phyloP scores from a whole-genome alignment of 2,797 vertebrate genomes.

The Ctenosaura bakeri region DNA sequence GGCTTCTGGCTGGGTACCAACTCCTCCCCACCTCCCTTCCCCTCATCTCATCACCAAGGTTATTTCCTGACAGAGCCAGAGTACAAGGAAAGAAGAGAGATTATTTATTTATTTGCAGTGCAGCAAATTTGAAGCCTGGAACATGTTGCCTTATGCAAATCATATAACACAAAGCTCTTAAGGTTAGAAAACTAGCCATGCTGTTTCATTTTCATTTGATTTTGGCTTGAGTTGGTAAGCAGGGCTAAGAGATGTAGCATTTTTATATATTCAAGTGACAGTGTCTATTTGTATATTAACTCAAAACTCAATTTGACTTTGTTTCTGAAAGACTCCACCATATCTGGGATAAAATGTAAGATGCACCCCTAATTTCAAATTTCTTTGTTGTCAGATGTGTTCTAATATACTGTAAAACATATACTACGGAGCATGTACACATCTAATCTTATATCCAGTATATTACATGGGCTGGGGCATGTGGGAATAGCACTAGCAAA shows the following conservation, averaged over 20 bases:
- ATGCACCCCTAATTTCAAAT: background rate
- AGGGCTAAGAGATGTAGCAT: background rate
- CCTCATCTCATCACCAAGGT: constrained; percentile 26
- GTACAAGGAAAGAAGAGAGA: background rate
- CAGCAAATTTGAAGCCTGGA: constrained; percentile 10
- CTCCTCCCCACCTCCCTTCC: background rate
- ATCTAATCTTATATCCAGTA: background rate
- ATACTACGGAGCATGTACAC: no score
- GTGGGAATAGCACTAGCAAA: background rate
- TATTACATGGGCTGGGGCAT: background rate
- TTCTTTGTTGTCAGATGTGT: background rate
- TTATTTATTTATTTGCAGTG: background rate
- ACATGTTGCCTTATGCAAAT: constrained; percentile 13
- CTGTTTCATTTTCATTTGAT: constrained; percentile 4
- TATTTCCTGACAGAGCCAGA: constrained; percentile 21
- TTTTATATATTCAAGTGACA: background rate
- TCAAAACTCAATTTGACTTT: background rate
- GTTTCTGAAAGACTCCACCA: background rate
- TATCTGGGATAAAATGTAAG: background rate
- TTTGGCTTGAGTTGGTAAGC: constrained; percentile 1
- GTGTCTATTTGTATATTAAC: background rate
- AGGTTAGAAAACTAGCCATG: background rate
- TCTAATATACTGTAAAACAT: background rate
- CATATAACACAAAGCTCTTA: background rate
- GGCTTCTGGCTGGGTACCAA: constrained; percentile 26